Base-by-base conservation (phyloP, 2,797 vertebrate genomes). In the Mergus octosetaceus region DNA sequence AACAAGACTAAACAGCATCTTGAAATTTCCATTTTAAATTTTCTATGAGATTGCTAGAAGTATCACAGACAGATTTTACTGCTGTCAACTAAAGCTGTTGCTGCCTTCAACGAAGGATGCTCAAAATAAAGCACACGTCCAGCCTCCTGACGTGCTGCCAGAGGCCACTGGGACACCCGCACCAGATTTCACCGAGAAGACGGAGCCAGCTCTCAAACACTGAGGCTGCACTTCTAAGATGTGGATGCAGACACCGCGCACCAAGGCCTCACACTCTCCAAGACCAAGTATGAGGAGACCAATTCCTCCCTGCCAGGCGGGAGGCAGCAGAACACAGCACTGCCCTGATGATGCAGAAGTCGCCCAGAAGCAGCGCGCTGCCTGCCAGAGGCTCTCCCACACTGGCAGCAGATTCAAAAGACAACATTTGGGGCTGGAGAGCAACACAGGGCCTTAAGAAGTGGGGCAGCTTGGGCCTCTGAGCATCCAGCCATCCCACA, bases 1-100 rank as follows among this genome's bases (percentile, higher is more conserved):
- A 96, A 95, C 95, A 97, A 90, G 90, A n/a, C 90, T 84, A 96
- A 97, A 96, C 93, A 96, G 91, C 81, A 93, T 95, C 86, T 91
- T 96, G 95, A 94, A 95, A 93, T 95, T 94, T 89, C 87, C 83
- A 94, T 90, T 96, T 96, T 66, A 83, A 64, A 89, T 92, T 70
- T 89, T 80, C 89, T 87, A 70, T 38, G 86, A 94, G 94, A 54
- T 87, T 71, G 90, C 78, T 72, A 72, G 78, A 90, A 91, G 76
- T 36, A 89, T 64, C 70, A 87, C 92, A 85, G 83, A 87, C 93
- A 86, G 86, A 91, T 90, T 93, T 91, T 68, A 93, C 51, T 81
- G 87, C 89, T 89, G 94, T 83, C 89, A 95, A 90, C 80, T 72
- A 92, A 73, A 94, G 70, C 94, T 89, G 73, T 75, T 56, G 82